Base-by-base conservation (phyloP, 2,797 vertebrate genomes). In the Pteropus rufus region DNA sequence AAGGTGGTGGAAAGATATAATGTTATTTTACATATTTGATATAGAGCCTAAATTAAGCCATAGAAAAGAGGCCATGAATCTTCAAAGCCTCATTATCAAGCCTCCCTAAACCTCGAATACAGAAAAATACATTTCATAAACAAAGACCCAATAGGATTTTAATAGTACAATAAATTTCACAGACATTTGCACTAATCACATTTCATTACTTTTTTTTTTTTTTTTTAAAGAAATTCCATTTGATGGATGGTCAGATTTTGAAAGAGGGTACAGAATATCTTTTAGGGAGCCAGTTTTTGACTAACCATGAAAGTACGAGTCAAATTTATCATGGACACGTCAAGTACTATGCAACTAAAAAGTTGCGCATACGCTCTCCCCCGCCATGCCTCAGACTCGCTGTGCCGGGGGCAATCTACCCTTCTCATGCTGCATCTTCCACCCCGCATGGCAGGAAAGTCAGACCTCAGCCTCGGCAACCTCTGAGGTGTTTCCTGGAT, bases 11-110 rank as follows among this genome's bases (percentile, higher is more conserved):
- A 85, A 98, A 98, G 98, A 98, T 98, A 98, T 85, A 97, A 97
- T 92, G 97, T 98, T 98, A 98, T 98, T 99, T 99, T 99, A 99
- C 98, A 98, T 99, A 99, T 98, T 99, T 99, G 98, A 99, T 99
- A 98, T 98, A 98, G 97, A 98, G 98, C 98, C 98, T 98, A 99
- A 99, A 99, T 99, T 99, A 99, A 98, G 98, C 98, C 98, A 97
- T 98, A 98, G 98, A 99, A 98, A 98, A 98, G 98, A 97, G 94
- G 96, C 97, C 95, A 98, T 99, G 98, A 99, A 99, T 99, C 98
- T 99, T 98, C 97, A 94, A 94, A 98, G 98, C 96, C 98, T 99
- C 98, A 99, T 99, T 99, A 99, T 98, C 98, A 99, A 98, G 98
- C 97, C 97, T 98, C 97, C 98, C 98, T 98, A 98, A 98, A 98